These are phyloP conservation scores for Argyra leucocephala DNA, from an alignment of 2,888 invertebrate species.

Conservation along the genomic window DNA sequence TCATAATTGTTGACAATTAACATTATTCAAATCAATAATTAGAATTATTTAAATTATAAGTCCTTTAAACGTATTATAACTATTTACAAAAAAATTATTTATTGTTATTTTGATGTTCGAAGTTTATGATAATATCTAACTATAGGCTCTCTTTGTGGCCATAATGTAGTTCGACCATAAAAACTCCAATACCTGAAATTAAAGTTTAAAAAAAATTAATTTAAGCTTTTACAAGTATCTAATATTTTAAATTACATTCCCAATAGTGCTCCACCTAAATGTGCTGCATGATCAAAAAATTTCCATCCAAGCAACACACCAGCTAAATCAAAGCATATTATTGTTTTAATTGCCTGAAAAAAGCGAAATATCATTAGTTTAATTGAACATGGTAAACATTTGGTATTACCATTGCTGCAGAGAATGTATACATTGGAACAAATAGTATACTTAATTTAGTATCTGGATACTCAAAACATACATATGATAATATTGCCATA, in stretches of 20 bases:
- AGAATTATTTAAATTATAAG: no score
- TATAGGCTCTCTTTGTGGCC: constrained; percentile 15
- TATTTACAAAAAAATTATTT: neutral
- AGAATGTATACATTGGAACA: constrained; percentile 79
- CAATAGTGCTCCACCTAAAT: constrained; percentile 85
- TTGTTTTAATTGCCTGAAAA: constrained; percentile 71
- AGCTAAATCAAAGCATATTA: constrained; percentile 73
- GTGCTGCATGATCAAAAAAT: constrained; percentile 96
- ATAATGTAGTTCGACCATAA: constrained; percentile 2
- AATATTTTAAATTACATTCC: constrained; percentile 74
- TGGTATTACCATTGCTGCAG: constrained; percentile 71
- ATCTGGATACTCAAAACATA: constrained; percentile 82
- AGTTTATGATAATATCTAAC: constrained; percentile 16
- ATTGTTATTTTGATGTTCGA: constrained; percentile 13
- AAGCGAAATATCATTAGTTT: neutral
- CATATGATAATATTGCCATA: constrained; percentile 77
- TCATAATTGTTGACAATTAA: no score
- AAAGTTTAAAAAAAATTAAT: constrained; percentile 7
- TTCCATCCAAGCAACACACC: constrained; percentile 82
- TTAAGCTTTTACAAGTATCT: no score
- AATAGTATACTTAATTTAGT: constrained; percentile 81
- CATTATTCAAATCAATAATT: no score
- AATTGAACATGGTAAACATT: neutral
- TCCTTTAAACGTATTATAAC: neutral
- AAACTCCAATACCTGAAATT: constrained; percentile 53